Evolutionary conservation across 2,113 vertebrate genomes (phyloP), one percentile per base, ranked within the genome.

Genomic region (Aepyceros melampus): DNA sequence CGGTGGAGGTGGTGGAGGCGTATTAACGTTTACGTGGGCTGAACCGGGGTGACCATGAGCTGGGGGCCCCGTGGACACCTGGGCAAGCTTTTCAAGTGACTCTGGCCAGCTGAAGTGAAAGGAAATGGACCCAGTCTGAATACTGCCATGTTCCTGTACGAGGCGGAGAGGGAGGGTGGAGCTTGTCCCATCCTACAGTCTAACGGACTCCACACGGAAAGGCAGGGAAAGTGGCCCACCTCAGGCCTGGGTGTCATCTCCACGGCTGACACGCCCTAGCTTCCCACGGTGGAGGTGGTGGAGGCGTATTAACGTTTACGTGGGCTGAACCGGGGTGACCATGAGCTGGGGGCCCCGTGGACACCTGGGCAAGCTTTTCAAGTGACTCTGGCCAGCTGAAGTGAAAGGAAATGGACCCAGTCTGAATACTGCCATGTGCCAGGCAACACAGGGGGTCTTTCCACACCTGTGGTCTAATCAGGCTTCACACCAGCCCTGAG

Each of bases 1-100:
- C 0, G 2, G 7, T 12, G 11, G 6, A 21, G 19, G 15, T 16
- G 36, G 29, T 14, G 2, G 5, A 33, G 47, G 74, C 6, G 2
- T 71, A 5, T 71, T 71, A 33, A 13, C 3, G 0, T 55, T 23
- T 45, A 1, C 11, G 36, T 56, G 74, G 71, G 16, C 55, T 36
- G 62, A 82, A 45, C 40, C 58, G 4, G 7, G 19, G 15, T 3
- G 29, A 17, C 67, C 15, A 3, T 19, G 8, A 89, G 7, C 25
- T 12, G 25, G 86, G 29, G 40, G 47, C 21, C 9, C 40, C 11
- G 0, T 10, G 36, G 49, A 71, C 49, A 40, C 31, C 7, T 15
- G 62, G 62, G 7, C 6, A 40, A 15, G 17, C 0, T 40, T 47
- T 36, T 58, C 31, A 19, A n/a, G 43, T 6, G 51, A 13, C 51